A percentile compares a stretch with the other conserved stretches of the same genome.
Evolutionary conservation across 2,797 vertebrate species (phyloP).

Genomic region (Lates japonicus): DNA sequence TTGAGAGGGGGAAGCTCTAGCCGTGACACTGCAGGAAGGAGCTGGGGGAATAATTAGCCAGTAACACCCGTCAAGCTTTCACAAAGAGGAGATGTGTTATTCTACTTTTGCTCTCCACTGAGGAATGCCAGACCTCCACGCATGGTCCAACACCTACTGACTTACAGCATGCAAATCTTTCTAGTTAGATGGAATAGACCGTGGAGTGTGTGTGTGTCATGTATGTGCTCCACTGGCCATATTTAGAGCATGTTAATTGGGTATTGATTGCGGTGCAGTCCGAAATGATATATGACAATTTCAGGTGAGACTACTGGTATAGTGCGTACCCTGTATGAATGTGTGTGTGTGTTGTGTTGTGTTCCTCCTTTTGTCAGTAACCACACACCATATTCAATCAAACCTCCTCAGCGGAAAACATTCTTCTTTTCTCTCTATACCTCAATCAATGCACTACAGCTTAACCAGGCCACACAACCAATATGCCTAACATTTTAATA

Average conservation of each 20-base stretch:
- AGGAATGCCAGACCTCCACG: conserved; percentile 56
- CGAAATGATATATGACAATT: conserved; percentile 67
- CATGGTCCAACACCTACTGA: conserved; percentile 39
- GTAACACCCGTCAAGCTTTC: conserved; percentile 82
- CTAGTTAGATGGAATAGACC: conserved; percentile 29
- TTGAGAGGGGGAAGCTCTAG: conserved; percentile 75
- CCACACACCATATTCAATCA: conserved; percentile 60
- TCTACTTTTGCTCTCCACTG: conserved; percentile 67
- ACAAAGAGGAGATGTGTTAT: conserved; percentile 77
- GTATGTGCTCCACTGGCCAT: conserved; percentile 49
- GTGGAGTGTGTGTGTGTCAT: conserved; percentile 19
- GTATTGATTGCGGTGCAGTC: conserved; percentile 65
- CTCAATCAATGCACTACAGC: conserved; percentile 54
- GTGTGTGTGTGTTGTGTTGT: conserved; percentile 15
- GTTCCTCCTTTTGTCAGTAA: conserved; percentile 50
- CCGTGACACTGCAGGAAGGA: conserved; percentile 82
- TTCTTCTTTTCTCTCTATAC: conserved; percentile 31
- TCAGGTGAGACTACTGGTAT: conserved; percentile 44
- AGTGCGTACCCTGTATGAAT: conserved; percentile 12
- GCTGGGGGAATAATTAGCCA: conserved; percentile 83
- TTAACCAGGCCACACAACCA: conserved; percentile 54
- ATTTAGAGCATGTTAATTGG: conserved; percentile 75
- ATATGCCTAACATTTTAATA: conserved; percentile 42
- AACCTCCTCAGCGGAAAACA: conserved; percentile 54
- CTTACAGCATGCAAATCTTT: conserved; percentile 19